Evolutionary conservation across 2,113 vertebrate genomes (phyloP).

Genomic region (Dinomys branickii): DNA sequence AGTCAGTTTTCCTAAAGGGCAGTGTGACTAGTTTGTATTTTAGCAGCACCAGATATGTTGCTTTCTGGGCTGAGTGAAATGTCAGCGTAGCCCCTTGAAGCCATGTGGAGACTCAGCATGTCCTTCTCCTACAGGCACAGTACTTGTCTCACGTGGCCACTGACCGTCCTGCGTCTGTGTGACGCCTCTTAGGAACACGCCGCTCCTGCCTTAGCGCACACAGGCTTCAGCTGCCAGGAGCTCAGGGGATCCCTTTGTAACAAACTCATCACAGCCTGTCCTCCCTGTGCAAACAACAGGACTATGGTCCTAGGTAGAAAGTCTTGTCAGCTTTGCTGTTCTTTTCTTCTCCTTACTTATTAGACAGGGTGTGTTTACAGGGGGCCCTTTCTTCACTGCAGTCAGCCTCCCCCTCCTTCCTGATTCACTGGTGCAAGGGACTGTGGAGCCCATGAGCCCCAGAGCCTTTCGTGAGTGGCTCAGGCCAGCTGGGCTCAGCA

Average conservation of each 20-base stretch:
- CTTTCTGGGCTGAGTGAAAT: neutral
- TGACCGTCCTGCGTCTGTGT: neutral
- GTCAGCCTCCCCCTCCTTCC: constrained; percentile 53
- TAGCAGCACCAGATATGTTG: neutral
- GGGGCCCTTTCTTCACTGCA: constrained; percentile 42
- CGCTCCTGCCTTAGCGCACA: neutral
- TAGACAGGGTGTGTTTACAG: constrained; percentile 38
- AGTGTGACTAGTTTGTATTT: neutral
- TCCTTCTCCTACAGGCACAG: neutral
- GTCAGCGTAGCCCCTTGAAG: neutral
- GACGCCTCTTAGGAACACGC: neutral
- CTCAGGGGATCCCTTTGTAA: neutral
- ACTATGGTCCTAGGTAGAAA: neutral
- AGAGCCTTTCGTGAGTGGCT: constrained; percentile 21
- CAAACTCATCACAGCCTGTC: neutral
- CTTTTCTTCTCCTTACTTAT: constrained; percentile 53
- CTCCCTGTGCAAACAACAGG: constrained; percentile 24
- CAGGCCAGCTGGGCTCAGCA: neutral
- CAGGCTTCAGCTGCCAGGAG: neutral
- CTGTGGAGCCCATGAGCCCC: neutral
- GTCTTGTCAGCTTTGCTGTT: constrained; percentile 44
- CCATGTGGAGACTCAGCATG: neutral
- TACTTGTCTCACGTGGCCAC: neutral
- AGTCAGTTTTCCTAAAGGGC: neutral
- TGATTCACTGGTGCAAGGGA: constrained; percentile 55